Evolutionary conservation across 1,140 invertebrate genomes (phyloP), one percentile per base, ranked within the genome.

Genomic region (Aphaenogaster ashmeadi): DNA sequence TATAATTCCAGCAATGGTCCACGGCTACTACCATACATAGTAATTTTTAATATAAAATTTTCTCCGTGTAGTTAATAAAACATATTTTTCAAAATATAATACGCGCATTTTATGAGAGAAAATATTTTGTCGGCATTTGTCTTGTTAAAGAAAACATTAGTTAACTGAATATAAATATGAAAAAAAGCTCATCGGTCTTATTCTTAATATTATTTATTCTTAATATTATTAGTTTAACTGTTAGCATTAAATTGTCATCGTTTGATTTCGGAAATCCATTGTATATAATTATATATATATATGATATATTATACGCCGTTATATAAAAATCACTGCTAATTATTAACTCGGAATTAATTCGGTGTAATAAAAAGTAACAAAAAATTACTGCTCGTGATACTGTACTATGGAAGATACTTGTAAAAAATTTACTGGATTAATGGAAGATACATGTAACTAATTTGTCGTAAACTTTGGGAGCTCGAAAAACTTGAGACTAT

Each of bases 21-120:
- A n/a, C n/a, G n/a, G n/a, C n/a, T n/a, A n/a, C n/a, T n/a, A n/a
- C n/a, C n/a, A n/a, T n/a, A n/a, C n/a, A n/a, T n/a, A n/a, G n/a
- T n/a, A n/a, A n/a, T n/a, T n/a, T n/a, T n/a, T n/a, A n/a, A n/a
- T n/a, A n/a, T n/a, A n/a, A n/a, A n/a, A n/a, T n/a, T n/a, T n/a
- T n/a, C n/a, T n/a, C n/a, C n/a, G n/a, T n/a, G n/a, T n/a, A 74
- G 36, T n/a, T 52, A 54, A 18, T 15, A 38, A 38, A 74, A 74
- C 11, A 21, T 27, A 44, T 41, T 60, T 60, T 44, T 44, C 47
- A 41, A 77, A 58, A 50, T 60, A 77, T 58, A 41, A 77, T 27
- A 33, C 33, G 1, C 0, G 56, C 0, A 58, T 41, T 18, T 77
- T 60, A 60, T 74, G 13, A 44, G 33, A 38, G 5, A 54, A 36